Conservation (phyloP, 2,797 vertebrate species). For the Uromys caudimaculatus region DNA sequence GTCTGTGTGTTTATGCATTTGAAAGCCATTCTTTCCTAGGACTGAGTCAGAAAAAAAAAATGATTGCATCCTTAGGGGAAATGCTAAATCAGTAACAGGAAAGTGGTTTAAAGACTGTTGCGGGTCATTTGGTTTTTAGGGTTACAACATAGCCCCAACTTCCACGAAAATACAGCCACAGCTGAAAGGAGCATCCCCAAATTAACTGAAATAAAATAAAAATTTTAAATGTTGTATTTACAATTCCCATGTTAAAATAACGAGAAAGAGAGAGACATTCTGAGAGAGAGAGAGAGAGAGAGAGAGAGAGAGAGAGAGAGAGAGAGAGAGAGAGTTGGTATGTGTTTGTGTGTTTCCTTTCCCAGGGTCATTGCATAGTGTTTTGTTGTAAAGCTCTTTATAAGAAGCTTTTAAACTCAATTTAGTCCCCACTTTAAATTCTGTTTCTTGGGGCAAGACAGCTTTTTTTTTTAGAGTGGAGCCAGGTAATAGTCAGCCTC, state of each 20-base stretch:
- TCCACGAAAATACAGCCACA: conserved; percentile 35
- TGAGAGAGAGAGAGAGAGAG: neutral
- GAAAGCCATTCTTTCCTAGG: neutral
- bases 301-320: neutral
- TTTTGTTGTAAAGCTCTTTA: conserved; percentile 53
- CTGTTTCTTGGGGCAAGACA: conserved; percentile 69
- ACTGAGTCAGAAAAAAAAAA: conserved; percentile 64
- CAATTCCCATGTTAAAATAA: conserved; percentile 64
- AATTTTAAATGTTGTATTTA: conserved; percentile 53
- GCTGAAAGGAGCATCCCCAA: conserved; percentile 28
- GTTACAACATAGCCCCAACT: conserved; percentile 30
- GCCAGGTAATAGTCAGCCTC: conserved; percentile 57
- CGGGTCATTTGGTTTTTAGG: conserved; percentile 47
- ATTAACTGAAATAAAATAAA: conserved; percentile 12
- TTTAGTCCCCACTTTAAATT: conserved; percentile 58
- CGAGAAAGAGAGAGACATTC: conserved; percentile 47
- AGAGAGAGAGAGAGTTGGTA: no score
- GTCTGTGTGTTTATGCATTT: no score
- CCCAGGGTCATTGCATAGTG: neutral
- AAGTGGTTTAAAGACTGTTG: conserved; percentile 57
- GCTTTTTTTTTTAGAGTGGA: conserved; percentile 19
- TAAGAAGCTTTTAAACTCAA: conserved; percentile 71
- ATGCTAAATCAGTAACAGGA: conserved; percentile 50
- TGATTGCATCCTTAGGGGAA: conserved; percentile 34
- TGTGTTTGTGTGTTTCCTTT: neutral